Evolutionary conservation across 1,140 invertebrate genomes (phyloP), one percentile per base, ranked within the genome.

Genomic region (Ericerus pela): DNA sequence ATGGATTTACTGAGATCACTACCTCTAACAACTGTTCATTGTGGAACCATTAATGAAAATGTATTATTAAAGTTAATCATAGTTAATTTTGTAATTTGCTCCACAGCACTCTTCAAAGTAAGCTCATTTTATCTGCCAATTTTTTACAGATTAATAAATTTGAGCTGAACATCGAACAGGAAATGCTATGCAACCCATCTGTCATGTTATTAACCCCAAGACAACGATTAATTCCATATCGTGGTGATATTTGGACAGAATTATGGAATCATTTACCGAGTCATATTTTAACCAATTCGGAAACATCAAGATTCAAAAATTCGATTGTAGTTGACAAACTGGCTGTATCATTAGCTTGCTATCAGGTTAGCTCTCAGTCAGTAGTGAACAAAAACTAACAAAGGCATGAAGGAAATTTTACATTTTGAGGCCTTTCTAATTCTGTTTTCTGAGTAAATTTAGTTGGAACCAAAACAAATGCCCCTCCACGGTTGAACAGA

Each of bases 171-270:
- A 26, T 60, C 12, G 37, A 41, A 27, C 54, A 83, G 62, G 82
- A 85, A 66, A 75, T 79, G 53, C 68, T 88, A 24, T 84, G 82
- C 75, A 85, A 86, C 61, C 84, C 82, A 16, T 79, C 79, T 4
- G 85, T 85, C 63, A 86, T 88, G 79, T 70, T 90, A 18, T 69
- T 90, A 24, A 84, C 84, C 1, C 85, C 84, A 1, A 78, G 85
- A 43, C 85, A 88, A 64, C 74, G 86, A 53, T 71, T 88, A 20
- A 76, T 82, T 26, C 84, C 85, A 51, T 87, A 87, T 67, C 72
- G 79, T 54, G 77, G 78, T 41, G 86, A 90, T 65, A 76, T 86
- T 43, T 90, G 85, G 85, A 87, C 84, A 8, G 74, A 78, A 60
- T 66, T 90, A 24, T 88, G 84, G 84, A 53, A 58, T 47, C 53